Evolutionary conservation across 1,140 invertebrate species (phyloP).

Genomic region (Metaphire vulgaris): DNA sequence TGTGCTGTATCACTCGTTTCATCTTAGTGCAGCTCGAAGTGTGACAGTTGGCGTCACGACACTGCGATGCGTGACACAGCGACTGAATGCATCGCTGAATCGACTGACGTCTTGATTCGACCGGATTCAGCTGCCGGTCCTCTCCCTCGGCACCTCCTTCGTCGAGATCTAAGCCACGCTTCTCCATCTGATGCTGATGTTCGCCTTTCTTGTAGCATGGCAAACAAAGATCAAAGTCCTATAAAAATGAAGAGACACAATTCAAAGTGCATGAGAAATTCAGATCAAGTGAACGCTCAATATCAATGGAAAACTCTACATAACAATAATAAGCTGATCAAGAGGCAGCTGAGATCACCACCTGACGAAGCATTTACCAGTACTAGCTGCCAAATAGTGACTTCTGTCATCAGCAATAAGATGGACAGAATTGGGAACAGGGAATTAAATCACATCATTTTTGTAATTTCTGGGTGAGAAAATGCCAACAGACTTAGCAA

Average conservation of each 20-base stretch:
- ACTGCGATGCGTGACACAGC: slow-evolving; percentile 90
- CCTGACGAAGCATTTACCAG: too few species aligned
- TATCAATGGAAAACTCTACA: too few species aligned
- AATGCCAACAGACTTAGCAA: too few species aligned
- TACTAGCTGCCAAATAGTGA: too few species aligned
- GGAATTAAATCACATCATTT: too few species aligned
- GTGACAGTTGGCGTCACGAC: slow-evolving; percentile 95
- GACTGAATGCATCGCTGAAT: slow-evolving; percentile 97
- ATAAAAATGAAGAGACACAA: background rate
- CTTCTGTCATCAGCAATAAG: too few species aligned
- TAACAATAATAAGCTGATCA: too few species aligned
- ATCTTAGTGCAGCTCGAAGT: slow-evolving; percentile 94
- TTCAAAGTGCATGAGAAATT: too few species aligned
- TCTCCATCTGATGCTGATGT: slow-evolving; percentile 82
- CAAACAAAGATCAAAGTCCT: slow-evolving; percentile 56
- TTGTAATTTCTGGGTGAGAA: too few species aligned
- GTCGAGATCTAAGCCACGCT: slow-evolving; percentile 78
- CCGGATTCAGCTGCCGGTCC: slow-evolving; percentile 60
- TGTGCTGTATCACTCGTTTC: slow-evolving; percentile 94
- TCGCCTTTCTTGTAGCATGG: slow-evolving; percentile 9
- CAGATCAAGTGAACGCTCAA: too few species aligned
- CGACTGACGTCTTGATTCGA: slow-evolving; percentile 84
- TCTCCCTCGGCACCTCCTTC: slow-evolving; percentile 56
- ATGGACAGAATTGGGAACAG: too few species aligned
- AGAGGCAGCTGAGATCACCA: too few species aligned